phyloP scores from a whole-genome alignment of 2,113 vertebrate genomes.

The Microcebus lehilahytsara region DNA sequence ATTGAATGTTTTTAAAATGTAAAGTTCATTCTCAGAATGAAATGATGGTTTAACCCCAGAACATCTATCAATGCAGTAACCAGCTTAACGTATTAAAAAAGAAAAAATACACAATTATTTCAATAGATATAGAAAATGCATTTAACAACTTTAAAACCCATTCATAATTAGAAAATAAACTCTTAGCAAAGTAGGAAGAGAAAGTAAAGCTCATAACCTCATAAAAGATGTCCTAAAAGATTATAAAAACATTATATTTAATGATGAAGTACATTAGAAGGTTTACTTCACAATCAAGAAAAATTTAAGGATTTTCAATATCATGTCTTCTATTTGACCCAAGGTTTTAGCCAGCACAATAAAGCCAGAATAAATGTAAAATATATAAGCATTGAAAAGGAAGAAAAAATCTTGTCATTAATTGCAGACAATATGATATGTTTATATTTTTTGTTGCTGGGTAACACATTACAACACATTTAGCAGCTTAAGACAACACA shows the following conservation, averaged over 20 bases:
- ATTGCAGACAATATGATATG: neutral
- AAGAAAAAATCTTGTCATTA: neutral
- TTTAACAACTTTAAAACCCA: neutral
- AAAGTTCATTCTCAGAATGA: neutral
- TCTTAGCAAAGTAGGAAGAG: neutral
- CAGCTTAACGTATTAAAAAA: neutral
- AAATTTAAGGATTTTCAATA: neutral
- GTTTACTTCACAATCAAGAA: neutral
- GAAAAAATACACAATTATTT: neutral
- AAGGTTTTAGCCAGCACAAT: neutral
- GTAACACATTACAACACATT: neutral
- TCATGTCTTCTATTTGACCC: neutral
- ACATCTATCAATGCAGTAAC: neutral
- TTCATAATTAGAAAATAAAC: neutral
- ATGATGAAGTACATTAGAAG: neutral
- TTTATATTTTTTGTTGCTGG: neutral
- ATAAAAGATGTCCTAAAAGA: neutral
- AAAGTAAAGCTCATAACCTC: neutral
- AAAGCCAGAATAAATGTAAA: neutral
- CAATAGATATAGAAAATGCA: neutral
- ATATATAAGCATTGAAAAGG: neutral
- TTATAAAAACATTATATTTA: neutral
- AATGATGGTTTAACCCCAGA: neutral
- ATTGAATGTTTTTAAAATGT: neutral
- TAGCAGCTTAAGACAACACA: neutral